These are phyloP conservation scores for Leptinotarsa undecemlineata DNA, from an alignment of 1,140 invertebrate genomes.

Conservation along the genomic window DNA sequence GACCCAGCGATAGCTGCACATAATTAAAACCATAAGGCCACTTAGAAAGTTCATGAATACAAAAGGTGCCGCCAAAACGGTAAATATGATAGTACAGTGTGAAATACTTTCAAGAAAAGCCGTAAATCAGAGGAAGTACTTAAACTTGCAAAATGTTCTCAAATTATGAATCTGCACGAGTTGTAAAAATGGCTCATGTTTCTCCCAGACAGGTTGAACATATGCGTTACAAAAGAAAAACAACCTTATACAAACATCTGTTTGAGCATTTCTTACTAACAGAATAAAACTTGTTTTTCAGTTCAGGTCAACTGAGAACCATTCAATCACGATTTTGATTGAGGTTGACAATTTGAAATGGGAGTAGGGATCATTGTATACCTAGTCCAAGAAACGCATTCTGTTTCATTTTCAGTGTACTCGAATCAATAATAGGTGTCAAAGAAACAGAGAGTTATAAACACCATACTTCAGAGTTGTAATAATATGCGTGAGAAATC, in stretches of 20 bases:
- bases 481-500: not conserved
- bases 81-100: too few relatives aligned
- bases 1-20: too few relatives aligned
- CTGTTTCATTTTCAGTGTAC: not conserved
- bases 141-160: conserved; percentile 4
- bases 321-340: conserved; percentile 34
- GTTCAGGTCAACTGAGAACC: conserved; percentile 23
- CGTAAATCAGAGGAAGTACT: conserved; percentile 20
- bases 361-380: not conserved
- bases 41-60: too few relatives aligned
- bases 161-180: not conserved
- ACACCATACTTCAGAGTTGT: not conserved
- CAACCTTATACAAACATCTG: conserved; percentile 28
- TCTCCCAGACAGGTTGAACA: conserved; percentile 19
- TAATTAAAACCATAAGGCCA: too few relatives aligned
- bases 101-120: not conserved
- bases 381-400: not conserved
- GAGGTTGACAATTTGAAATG: conserved; percentile 33
- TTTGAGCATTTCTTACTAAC: conserved; percentile 14
- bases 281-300: conserved; percentile 35
- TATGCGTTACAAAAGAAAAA: conserved; percentile 13
- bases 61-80: too few relatives aligned
- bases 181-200: conserved; percentile 24
- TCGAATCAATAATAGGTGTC: conserved; percentile 6
- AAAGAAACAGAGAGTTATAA: not conserved